These are phyloP conservation scores for Rhinophrynus dorsalis DNA, from an alignment of 2,797 vertebrate genomes.

Conservation along the genomic window DNA sequence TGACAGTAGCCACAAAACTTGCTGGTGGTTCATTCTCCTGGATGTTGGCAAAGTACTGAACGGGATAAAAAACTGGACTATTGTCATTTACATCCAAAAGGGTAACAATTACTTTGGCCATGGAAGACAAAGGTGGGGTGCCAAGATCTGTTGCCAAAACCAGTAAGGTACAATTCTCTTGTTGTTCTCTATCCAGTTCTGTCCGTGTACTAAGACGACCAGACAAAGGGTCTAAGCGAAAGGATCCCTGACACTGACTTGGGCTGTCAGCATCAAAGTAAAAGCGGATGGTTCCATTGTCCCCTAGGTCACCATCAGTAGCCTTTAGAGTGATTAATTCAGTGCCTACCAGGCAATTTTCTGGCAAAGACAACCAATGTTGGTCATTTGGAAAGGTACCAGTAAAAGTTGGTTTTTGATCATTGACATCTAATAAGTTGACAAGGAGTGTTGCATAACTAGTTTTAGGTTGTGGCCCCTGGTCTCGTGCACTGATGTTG, in stretches of 20 bases:
- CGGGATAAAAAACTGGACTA: conserved; percentile 90
- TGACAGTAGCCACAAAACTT: conserved; percentile 84
- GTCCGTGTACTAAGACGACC: conserved; percentile 80
- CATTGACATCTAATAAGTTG: conserved; percentile 89
- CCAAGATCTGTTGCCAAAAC: conserved; percentile 86
- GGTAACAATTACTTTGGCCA: conserved; percentile 83
- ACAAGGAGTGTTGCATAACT: conserved; percentile 91
- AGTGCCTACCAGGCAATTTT: conserved; percentile 82
- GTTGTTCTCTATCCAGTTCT: conserved; percentile 88
- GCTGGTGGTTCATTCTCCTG: conserved; percentile 92
- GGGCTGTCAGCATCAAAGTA: conserved; percentile 80
- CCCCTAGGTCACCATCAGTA: conserved; percentile 86
- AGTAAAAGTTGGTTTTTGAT: conserved; percentile 85
- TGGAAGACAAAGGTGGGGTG: conserved; percentile 80
- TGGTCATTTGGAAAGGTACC: conserved; percentile 66
- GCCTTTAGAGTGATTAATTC: conserved; percentile 83
- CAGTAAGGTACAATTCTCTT: conserved; percentile 77
- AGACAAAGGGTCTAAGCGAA: conserved; percentile 82
- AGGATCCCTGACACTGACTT: conserved; percentile 71
- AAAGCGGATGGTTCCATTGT: conserved; percentile 90
- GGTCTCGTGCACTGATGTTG: conserved; percentile 95
- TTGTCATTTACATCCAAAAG: conserved; percentile 94
- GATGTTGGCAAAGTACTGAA: conserved; percentile 94
- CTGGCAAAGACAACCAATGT: conserved; percentile 79
- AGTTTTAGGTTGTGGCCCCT: conserved; percentile 91